A percentile compares a stretch with the other conserved stretches of the same genome.
These are phyloP conservation scores for Sebastes diaconus DNA, from an alignment of 2,797 vertebrate species.

Conservation along the genomic window DNA sequence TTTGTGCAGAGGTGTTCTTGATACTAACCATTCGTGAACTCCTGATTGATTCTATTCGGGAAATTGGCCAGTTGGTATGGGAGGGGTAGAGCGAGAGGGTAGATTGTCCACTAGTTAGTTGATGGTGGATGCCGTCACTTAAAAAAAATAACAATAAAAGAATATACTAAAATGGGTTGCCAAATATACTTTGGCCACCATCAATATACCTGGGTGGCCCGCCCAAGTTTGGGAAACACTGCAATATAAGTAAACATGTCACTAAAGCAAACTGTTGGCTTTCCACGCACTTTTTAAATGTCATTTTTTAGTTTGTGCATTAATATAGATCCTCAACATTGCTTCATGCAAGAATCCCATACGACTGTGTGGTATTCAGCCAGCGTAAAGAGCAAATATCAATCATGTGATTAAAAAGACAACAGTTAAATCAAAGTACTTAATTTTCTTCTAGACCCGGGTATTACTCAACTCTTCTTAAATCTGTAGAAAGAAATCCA, in stretches of 20 bases:
- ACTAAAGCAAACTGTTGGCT: neutral
- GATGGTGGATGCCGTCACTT: neutral
- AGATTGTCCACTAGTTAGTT: neutral
- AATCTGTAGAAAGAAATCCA: constrained; percentile 33
- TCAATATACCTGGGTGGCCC: no score
- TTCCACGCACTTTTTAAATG: neutral
- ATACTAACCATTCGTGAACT: neutral
- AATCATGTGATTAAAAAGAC: constrained; percentile 37
- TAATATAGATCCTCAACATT: neutral
- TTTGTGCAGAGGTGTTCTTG: neutral
- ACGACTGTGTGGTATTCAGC: neutral
- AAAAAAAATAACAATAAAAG: no score
- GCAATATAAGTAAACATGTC: neutral
- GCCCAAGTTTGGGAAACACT: neutral
- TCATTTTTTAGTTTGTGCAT: neutral
- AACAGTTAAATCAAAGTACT: constrained; percentile 36
- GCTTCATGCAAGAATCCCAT: neutral
- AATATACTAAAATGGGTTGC: no score
- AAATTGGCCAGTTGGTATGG: neutral
- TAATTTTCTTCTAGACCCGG: constrained; percentile 44
- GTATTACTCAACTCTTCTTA: constrained; percentile 46
- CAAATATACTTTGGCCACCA: no score
- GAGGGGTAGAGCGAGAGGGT: neutral
- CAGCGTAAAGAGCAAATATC: constrained; percentile 8
- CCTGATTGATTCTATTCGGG: neutral